These are phyloP conservation scores for Tychaedon coryphoeus DNA, from an alignment of 2,113 vertebrate genomes.

Conservation along the genomic window DNA sequence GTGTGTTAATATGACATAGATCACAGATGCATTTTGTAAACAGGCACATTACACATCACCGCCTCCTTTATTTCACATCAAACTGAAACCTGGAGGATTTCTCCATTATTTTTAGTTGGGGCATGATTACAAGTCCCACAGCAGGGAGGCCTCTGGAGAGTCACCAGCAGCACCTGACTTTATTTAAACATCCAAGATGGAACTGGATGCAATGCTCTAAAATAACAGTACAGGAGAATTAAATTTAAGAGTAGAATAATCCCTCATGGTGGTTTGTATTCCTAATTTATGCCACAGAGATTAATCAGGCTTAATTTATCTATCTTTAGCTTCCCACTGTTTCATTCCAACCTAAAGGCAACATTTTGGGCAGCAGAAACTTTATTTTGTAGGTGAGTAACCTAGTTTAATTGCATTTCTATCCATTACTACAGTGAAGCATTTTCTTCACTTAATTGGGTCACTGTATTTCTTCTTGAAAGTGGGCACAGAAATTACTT, in stretches of 20 bases:
- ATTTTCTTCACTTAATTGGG: constrained; percentile 52
- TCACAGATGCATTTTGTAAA: neutral
- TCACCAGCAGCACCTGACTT: constrained; percentile 25
- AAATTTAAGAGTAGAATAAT: constrained; percentile 41
- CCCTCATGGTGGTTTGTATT: constrained; percentile 18
- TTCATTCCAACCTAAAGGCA: constrained; percentile 47
- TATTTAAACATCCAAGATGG: constrained; percentile 38
- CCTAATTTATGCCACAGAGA: constrained; percentile 49
- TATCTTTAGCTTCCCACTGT: constrained; percentile 37
- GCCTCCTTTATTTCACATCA: neutral
- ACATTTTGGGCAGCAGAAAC: constrained; percentile 19
- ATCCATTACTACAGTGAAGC: neutral
- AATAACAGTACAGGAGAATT: constrained; percentile 9
- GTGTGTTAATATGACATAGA: neutral
- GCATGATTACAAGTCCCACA: constrained; percentile 10
- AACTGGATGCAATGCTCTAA: neutral
- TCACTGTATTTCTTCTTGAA: constrained; percentile 34
- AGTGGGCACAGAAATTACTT: constrained; percentile 41
- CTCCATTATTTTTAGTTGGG: neutral
- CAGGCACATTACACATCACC: neutral
- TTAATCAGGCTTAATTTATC: constrained; percentile 52
- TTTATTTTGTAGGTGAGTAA: constrained; percentile 52
- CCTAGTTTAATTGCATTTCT: constrained; percentile 44
- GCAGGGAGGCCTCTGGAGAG: neutral
- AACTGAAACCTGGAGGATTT: neutral